Conservation (phyloP, 1,140 invertebrate species). For the Grapholita molesta region DNA sequence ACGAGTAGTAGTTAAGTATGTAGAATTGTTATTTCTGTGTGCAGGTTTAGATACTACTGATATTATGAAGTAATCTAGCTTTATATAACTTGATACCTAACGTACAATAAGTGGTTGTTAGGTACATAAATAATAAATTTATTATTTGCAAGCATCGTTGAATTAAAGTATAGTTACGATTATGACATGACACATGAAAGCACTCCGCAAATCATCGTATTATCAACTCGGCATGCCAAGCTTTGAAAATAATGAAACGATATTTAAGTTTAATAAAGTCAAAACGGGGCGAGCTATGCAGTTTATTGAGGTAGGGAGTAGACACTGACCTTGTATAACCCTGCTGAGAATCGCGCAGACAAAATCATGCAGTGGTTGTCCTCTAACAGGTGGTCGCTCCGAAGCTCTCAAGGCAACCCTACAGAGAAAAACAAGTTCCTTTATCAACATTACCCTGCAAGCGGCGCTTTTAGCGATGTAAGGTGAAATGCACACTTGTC, state of each 20-base stretch:
- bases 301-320: not conserved
- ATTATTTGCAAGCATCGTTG: too few relatives aligned
- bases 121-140: too few relatives aligned
- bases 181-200: not conserved
- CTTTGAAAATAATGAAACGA: not conserved
- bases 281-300: not conserved
- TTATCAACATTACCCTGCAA: not conserved
- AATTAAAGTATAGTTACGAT: not conserved
- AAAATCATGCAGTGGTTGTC: slow-evolving; percentile 1
- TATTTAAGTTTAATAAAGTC: not conserved
- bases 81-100: too few relatives aligned
- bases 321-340: slow-evolving; percentile 5
- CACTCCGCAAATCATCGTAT: not conserved
- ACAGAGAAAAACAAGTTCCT: not conserved
- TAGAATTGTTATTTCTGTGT: too few relatives aligned
- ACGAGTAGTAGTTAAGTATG: too few relatives aligned
- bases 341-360: slow-evolving; percentile 11
- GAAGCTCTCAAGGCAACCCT: slow-evolving; percentile 3
- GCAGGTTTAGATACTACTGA: too few relatives aligned
- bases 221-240: not conserved
- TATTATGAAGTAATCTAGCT: too few relatives aligned
- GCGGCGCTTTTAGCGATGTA: slow-evolving; percentile 26
- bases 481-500: slow-evolving; percentile 16
- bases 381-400: slow-evolving; percentile 9
- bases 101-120: too few relatives aligned